Evolutionary conservation across 2,113 vertebrate species (phyloP).

Genomic region (Balaenoptera acutorostrata): DNA sequence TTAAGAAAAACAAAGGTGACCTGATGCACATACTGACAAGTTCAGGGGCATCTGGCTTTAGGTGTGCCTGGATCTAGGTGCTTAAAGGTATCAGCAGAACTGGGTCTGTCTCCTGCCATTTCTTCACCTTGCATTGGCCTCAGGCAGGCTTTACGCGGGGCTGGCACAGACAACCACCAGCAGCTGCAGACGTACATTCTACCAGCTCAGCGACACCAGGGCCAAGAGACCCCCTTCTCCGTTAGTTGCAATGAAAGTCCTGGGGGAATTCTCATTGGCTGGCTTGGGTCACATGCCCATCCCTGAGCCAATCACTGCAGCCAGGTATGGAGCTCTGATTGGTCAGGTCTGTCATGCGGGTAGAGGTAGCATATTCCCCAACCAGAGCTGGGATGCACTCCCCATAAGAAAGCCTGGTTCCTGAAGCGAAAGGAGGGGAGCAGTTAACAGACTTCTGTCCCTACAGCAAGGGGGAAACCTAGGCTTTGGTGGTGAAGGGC

Average conservation of each 20-base stretch:
- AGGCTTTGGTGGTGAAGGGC: too few relatives aligned
- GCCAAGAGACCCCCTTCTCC: not conserved
- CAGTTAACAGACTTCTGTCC: too few relatives aligned
- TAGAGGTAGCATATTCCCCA: too few relatives aligned
- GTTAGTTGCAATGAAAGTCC: not conserved
- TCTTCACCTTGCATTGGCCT: not conserved
- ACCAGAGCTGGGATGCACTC: too few relatives aligned
- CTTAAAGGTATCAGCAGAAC: not conserved
- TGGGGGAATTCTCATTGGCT: not conserved
- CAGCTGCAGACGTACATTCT: too few relatives aligned
- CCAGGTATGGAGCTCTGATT: too few relatives aligned
- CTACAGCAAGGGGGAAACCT: too few relatives aligned
- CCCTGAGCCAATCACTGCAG: too few relatives aligned
- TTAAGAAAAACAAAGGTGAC: not conserved
- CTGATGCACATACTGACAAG: not conserved
- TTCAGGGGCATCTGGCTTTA: not conserved
- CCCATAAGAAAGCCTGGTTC: too few relatives aligned
- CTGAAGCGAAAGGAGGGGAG: too few relatives aligned
- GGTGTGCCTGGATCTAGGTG: not conserved
- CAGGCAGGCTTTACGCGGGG: not conserved
- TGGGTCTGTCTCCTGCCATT: not conserved
- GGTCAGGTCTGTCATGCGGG: too few relatives aligned
- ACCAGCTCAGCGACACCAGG: not conserved
- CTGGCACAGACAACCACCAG: not conserved
- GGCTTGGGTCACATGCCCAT: not conserved